Evolutionary conservation across 2,797 vertebrate genomes (phyloP), one percentile per base, ranked within the genome.

Genomic region (Petrocephalus schoutedeni): DNA sequence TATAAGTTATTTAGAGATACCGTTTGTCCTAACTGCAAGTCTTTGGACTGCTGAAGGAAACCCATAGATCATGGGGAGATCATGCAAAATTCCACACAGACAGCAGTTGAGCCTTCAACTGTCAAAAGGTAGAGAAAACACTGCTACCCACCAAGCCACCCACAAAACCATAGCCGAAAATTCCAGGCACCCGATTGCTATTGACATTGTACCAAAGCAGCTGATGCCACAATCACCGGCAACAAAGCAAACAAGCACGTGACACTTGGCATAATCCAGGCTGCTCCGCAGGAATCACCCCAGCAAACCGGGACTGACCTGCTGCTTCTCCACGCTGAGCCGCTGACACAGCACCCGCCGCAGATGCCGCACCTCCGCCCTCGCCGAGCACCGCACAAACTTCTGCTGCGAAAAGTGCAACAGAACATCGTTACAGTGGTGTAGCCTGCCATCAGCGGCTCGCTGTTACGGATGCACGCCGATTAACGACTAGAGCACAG

Each of bases 301-400:
- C 74, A 45, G 36, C 74, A 49, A 49, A 21, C 9, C 21, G 21
- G 23, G 9, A 91, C 94, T 90, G 51, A 99, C 98, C 89, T 99
- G 97, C 85, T 97, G 96, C 91, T 97, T 97, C 19, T 97, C 96
- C 90, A 98, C 95, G 61, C 96, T 97, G 53, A 99, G 94, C 21
- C 97, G 96, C 92, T 98, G 97, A 91, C 97, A 98, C 0, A 99
- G 95, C 21, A 99, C 98, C 91, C 97, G 96, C 89, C 98, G 94
- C 91, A 99, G 95, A 93, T 99, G 98, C 77, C 96, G 94, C 85
- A 99, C 97, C 91, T 99, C 97, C 0, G 98, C 97, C 91, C 98
- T 95, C 53, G 98, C 98, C 0, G 98, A 99, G 92, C 98, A 99
- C 28, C 98, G 95, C 28, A 99, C 97, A 51, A 97, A 99, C 91